These are phyloP conservation scores for Chrosomus eos DNA, from an alignment of 2,797 vertebrate species.

Conservation along the genomic window DNA sequence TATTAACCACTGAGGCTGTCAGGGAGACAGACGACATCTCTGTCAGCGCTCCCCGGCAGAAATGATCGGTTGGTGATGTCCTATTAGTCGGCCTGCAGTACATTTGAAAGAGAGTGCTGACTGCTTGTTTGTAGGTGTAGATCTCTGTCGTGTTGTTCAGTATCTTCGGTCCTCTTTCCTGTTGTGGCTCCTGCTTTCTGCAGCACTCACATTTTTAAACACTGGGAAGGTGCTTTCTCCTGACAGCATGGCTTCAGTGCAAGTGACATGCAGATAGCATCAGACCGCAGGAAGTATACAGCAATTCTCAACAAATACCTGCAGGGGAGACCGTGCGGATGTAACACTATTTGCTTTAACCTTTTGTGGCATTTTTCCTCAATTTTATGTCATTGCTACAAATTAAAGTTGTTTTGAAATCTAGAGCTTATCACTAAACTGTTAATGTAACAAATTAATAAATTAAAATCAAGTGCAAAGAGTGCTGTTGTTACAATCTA, in stretches of 20 bases:
- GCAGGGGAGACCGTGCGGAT: neutral
- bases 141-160: slow-evolving; percentile 45
- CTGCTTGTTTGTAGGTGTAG: slow-evolving; percentile 49
- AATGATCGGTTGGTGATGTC: slow-evolving; percentile 60
- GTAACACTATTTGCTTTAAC: neutral
- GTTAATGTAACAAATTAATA: neutral
- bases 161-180: slow-evolving; percentile 45
- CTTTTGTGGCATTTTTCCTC: neutral
- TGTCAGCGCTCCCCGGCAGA: slow-evolving; percentile 59
- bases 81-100: slow-evolving; percentile 59
- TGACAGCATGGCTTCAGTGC: slow-evolving; percentile 1
- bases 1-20: slow-evolving; percentile 58
- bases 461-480: neutral
- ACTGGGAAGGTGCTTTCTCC: neutral
- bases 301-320: neutral
- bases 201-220: neutral
- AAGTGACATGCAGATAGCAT: neutral
- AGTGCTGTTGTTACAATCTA: neutral
- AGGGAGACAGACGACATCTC: slow-evolving; percentile 50
- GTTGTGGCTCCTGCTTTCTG: slow-evolving; percentile 10
- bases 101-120: slow-evolving; percentile 49
- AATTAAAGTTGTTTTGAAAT: neutral
- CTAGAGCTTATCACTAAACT: neutral
- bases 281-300: neutral
- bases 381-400: neutral